Evolutionary conservation across 2,888 invertebrate genomes (phyloP).

Genomic region (Callosobruchus maculatus): DNA sequence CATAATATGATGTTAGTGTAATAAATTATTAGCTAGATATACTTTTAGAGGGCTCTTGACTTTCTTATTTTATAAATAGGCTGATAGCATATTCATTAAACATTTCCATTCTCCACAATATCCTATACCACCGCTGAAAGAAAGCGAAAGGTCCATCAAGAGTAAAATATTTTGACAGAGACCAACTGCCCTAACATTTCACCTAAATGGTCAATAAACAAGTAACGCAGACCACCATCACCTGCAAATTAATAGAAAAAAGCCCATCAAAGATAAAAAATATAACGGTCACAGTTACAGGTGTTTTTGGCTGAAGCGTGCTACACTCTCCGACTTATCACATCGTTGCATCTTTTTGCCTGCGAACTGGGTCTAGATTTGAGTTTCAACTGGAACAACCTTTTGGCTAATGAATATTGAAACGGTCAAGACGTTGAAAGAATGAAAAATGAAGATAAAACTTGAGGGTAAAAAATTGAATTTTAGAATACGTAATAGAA

Average conservation of each 20-base stretch:
- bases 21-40: no score
- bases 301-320: neutral
- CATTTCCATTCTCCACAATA: neutral
- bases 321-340: neutral
- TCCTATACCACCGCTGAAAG: neutral
- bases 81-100: neutral
- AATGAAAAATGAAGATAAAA: neutral
- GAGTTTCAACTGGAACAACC: neutral
- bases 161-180: neutral
- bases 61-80: no score
- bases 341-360: neutral
- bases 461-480: neutral
- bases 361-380: neutral
- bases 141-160: neutral
- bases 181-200: neutral
- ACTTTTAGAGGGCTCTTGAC: no score
- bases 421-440: neutral
- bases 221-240: neutral
- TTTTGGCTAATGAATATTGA: neutral
- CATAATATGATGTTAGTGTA: no score
- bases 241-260: neutral
- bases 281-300: neutral
- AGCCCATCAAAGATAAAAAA: neutral
- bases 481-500: neutral
- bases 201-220: neutral